Evolutionary conservation across 2,797 vertebrate species (phyloP).

Genomic region (Lerista edwardsae): DNA sequence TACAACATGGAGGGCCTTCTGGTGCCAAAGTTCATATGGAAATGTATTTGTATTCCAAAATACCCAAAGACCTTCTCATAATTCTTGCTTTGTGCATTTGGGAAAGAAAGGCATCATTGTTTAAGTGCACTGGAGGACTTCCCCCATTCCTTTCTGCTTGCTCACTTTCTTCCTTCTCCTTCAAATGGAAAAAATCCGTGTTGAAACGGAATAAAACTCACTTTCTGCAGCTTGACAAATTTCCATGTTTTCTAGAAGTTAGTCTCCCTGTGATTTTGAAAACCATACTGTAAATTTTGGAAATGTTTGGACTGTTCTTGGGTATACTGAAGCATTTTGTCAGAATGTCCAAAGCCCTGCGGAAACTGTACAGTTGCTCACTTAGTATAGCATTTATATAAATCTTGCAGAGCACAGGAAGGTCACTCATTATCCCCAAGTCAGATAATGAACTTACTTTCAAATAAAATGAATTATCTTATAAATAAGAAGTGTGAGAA

Average conservation of each 20-base stretch:
- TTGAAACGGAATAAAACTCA: conserved; percentile 71
- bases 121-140: conserved; percentile 54
- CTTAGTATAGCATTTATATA: conserved; percentile 48
- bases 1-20: conserved; percentile 32
- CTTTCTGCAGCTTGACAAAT: conserved; percentile 68
- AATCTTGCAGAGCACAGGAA: conserved; percentile 26
- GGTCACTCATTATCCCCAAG: conserved; percentile 12
- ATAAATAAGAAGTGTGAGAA: background rate
- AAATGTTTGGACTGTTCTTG: conserved; percentile 62
- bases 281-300: conserved; percentile 64
- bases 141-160: conserved; percentile 75
- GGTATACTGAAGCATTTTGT: conserved; percentile 64
- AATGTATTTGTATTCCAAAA: conserved; percentile 53
- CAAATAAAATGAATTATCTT: background rate
- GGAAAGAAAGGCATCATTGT: conserved; percentile 72
- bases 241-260: conserved; percentile 70
- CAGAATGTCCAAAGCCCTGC: conserved; percentile 48
- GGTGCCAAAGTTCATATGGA: conserved; percentile 42
- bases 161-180: conserved; percentile 67
- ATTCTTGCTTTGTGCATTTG: conserved; percentile 61
- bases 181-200: conserved; percentile 66
- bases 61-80: conserved; percentile 47
- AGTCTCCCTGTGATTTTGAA: conserved; percentile 66
- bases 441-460: conserved; percentile 24
- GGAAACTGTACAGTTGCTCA: conserved; percentile 63